Evolutionary conservation across 92 coral and sea anemone species (phyloP).

Genomic region (Plumapathes pennacea): DNA sequence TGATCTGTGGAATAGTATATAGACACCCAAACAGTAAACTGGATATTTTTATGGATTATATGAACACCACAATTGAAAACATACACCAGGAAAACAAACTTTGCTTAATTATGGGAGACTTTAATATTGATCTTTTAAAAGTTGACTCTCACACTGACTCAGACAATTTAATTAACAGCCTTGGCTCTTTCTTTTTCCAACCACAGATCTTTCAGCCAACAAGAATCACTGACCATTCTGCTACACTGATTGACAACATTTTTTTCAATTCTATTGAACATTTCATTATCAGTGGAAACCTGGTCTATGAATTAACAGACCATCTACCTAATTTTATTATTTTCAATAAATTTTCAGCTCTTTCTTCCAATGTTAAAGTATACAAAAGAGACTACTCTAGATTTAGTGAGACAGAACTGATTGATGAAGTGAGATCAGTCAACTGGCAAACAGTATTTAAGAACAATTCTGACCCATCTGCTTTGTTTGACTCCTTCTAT

Average conservation of each 20-base stretch:
- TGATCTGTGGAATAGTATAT: no score
- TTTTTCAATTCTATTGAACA: no score
- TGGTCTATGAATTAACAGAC: conserved; percentile 27
- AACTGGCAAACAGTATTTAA: conserved; percentile 13
- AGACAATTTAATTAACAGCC: no score
- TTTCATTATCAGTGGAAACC: conserved; percentile 32
- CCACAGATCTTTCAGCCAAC: conserved; percentile 32
- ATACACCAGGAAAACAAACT: no score
- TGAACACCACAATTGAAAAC: no score
- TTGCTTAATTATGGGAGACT: no score
- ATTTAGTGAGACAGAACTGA: neutral
- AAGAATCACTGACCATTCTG: conserved; percentile 34
- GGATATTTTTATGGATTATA: no score
- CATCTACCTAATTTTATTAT: conserved; percentile 41
- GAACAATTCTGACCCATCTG: conserved; percentile 15
- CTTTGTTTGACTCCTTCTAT: conserved; percentile 38
- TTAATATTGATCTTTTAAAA: no score
- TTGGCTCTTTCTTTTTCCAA: conserved; percentile 10
- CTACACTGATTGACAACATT: conserved; percentile 49
- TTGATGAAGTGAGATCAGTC: conserved; percentile 5
- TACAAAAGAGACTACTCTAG: conserved; percentile 25
- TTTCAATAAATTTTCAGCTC: conserved; percentile 6
- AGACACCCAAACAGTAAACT: no score
- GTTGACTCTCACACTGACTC: no score
- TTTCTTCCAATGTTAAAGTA: conserved; percentile 6